Conservation (phyloP, 2,888 invertebrate genomes). For the Synanthedon andrenaeformis region DNA sequence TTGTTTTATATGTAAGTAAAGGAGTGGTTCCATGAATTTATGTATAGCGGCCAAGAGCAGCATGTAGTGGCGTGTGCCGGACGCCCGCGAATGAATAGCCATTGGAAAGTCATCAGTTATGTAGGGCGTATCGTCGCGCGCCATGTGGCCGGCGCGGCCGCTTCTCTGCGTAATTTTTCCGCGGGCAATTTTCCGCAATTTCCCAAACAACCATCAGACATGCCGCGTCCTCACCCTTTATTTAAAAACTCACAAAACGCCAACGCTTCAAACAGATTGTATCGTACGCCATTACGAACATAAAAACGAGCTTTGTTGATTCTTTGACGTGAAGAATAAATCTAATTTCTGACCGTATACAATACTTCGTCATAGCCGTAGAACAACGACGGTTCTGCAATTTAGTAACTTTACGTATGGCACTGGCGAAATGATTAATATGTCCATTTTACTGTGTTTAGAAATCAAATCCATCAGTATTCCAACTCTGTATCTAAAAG, state of each 20-base stretch:
- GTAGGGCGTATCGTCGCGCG: conserved; percentile 58
- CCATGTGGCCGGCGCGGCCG: conserved; percentile 50
- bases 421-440: too few species aligned
- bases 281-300: conserved; percentile 17
- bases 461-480: too few species aligned
- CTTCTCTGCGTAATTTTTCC: conserved; percentile 55
- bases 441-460: too few species aligned
- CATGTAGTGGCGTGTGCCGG: conserved; percentile 7
- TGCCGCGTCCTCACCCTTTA: conserved; percentile 36
- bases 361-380: too few species aligned
- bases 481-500: too few species aligned
- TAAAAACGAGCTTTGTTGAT: conserved; percentile 14
- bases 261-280: conserved; percentile 21
- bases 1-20: conserved; percentile 32
- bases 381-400: too few species aligned
- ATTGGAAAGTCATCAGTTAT: conserved; percentile 70
- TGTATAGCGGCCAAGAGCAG: not conserved
- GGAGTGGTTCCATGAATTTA: conserved; percentile 31
- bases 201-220: conserved; percentile 46
- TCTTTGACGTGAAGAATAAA: conserved; percentile 23
- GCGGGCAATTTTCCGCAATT: conserved; percentile 53
- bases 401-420: too few species aligned
- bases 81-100: conserved; percentile 56
- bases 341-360: conserved; percentile 7
- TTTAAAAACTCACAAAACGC: conserved; percentile 37